Percentiles rank a stretch among this genome's conserved stretches.
These are phyloP conservation scores for Glandiceps talaboti DNA, from an alignment of 53 echinoderm and acorn worm species.

Conservation along the genomic window DNA sequence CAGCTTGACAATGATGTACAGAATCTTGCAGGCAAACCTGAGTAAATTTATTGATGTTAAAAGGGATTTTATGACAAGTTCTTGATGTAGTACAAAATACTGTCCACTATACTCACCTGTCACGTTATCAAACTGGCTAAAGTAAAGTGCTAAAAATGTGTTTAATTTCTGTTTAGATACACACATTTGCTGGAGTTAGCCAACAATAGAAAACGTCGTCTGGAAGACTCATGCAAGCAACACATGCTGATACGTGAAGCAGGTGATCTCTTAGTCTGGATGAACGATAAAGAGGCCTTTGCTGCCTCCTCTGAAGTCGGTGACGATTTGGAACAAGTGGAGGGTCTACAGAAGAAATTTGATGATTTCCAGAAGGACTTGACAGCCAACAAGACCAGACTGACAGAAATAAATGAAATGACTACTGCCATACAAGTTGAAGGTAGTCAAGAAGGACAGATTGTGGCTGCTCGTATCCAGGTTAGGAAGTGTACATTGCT, in stretches of 20 bases:
- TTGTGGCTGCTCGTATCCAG: slow-evolving; percentile 48
- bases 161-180: too few species aligned
- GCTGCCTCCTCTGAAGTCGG: slow-evolving; percentile 66
- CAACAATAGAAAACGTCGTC: slow-evolving; percentile 52
- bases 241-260: slow-evolving; percentile 90
- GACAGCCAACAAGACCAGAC: slow-evolving; percentile 89
- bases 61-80: too few species aligned
- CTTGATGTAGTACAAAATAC: too few species aligned
- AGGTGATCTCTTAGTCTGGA: slow-evolving; percentile 90
- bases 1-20: too few species aligned
- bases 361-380: slow-evolving; percentile 99
- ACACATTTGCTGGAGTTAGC: slow-evolving; percentile 60
- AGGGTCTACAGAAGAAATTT: slow-evolving; percentile 97
- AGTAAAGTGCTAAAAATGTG: too few species aligned
- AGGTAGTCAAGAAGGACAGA: slow-evolving; percentile 64
- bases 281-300: slow-evolving; percentile 82
- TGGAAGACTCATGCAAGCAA: slow-evolving; percentile 89
- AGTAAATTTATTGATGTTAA: too few species aligned
- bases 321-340: slow-evolving; percentile 97
- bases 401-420: slow-evolving; percentile 81
- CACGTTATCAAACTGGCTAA: too few species aligned
- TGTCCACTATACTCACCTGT: too few species aligned
- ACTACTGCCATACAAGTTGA: slow-evolving; percentile 59
- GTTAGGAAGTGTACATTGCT: slow-evolving; percentile 23
- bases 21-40: too few species aligned